Base-by-base conservation (phyloP, 2,888 invertebrate species). In the Aleiodes testaceus region DNA sequence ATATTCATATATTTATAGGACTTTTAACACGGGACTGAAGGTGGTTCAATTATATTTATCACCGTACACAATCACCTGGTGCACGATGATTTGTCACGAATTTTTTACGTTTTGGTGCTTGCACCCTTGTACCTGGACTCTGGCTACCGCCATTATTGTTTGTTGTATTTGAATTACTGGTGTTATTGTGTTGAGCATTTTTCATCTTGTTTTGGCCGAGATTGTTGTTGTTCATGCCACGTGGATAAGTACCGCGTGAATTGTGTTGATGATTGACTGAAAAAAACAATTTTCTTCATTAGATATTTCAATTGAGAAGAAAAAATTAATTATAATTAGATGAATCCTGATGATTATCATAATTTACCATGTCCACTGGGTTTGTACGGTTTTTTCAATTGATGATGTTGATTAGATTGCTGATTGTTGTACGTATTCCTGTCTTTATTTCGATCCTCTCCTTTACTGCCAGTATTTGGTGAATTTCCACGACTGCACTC, bases 401-500 rank as follows among this genome's bases (percentile, higher is more conserved):
- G 75, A 53, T 72, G 68, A 47, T 74, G 72, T 71, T 84, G 82
- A 74, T 80, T 80, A 64, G 79, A 79, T 65, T 83, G 82, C 67
- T 84, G 83, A 73, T 82, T 81, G 74, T 84, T 82, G 75, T 81
- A 84, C 61, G 81, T 74, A 71, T 83, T 82, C 72, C 82, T 81
- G 66, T 85, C 85, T 74, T 81, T 84, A 72, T 79, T 82, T 77
- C 82, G 81, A 42, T 86, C 85, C 18, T 86, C 86, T 18, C 74
- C 78, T 72, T 85, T 86, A 30, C 84, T 82, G 42, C 86, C 85
- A 64, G 82, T 84, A 47, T 87, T 87, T n/a, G 87, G 87, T 52
- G 87, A 87, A 79, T 87, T 86, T 66, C 87, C 87, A 72, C 87
- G 85, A 76, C 87, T 87, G 77, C 86, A 86, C 76, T 87, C 87